phyloP scores from a whole-genome alignment of 2,797 vertebrate species.

The Aplochiton taeniatus region DNA sequence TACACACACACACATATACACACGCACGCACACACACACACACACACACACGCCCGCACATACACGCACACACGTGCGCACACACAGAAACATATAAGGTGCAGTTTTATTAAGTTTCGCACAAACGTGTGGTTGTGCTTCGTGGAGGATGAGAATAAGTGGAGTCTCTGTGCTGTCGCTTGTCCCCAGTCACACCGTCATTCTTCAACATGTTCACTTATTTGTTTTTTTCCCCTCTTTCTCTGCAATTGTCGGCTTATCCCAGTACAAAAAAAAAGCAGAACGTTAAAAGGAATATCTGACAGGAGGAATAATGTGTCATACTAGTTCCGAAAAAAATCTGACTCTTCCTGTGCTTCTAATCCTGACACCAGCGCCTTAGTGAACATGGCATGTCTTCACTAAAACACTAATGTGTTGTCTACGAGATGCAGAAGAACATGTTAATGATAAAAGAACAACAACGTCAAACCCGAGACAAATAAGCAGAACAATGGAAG shows the following conservation, averaged over 20 bases:
- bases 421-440: no score
- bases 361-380: slow-evolving; percentile 40
- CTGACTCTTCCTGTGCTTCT: slow-evolving; percentile 42
- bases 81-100: no score
- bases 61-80: no score
- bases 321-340: slow-evolving; percentile 47
- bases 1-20: slow-evolving; percentile 10
- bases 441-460: no score
- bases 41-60: slow-evolving; percentile 29
- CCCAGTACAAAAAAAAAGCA: slow-evolving; percentile 43
- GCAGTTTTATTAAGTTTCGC: slow-evolving; percentile 61
- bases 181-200: slow-evolving; percentile 63
- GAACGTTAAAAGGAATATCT: slow-evolving; percentile 69
- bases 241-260: slow-evolving; percentile 54
- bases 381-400: no score
- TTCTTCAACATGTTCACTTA: slow-evolving; percentile 51
- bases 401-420: no score
- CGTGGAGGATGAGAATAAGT: slow-evolving; percentile 54
- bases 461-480: no score
- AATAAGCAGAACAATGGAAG: no score
- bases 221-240: slow-evolving; percentile 32
- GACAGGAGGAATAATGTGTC: slow-evolving; percentile 67
- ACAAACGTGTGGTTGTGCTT: slow-evolving; percentile 49
- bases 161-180: slow-evolving; percentile 62
- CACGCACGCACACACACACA: slow-evolving; percentile 31